Base-by-base conservation (phyloP, 1,140 invertebrate genomes). In the Eubasilissa regina region DNA sequence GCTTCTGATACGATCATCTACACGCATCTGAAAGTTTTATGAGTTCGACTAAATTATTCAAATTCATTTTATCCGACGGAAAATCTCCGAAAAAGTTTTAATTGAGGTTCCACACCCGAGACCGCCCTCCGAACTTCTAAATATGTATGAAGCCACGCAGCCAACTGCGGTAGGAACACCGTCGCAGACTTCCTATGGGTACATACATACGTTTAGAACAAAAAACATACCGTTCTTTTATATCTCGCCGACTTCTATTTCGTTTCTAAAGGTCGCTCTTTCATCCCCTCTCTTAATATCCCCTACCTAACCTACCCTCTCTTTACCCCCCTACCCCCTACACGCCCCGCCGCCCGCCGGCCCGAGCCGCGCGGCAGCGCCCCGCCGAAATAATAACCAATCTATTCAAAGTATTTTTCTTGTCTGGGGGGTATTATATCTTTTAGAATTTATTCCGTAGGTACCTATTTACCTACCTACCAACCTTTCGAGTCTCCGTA, bases 391-490 rank as follows among this genome's bases (percentile, higher is more conserved):
- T 77, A 77, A 77, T 77, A 77, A 66, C 75, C 75, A 77, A 77
- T 77, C 75, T 77, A 77, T 77, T 77, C 60, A 68, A 60, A 77
- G 75, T 77, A 77, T 77, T 77, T 77, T 77, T 77, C 64, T 53
- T 43, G 62, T 73, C 68, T 73, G 68, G 68, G 68, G 68, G 68
- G 74, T 48, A 64, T 76, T 76, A 62, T 76, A 76, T 64, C 58
- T 76, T 75, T 76, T 47, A 76, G 74, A 62, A 76, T 76, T 64
- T 64, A 76, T 76, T 58, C 74, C 56, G 74, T 76, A 51, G 44
- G n/a, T 47, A 51, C 66, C 47, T 70, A 55, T 47, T n/a, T 64
- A 21, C 60, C 35, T 64, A 64, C 45, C 15, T 68, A 45, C 44
- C 44, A 15, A 35, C 13, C 64, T 68, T 43, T 73, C 48, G 68